Conservation (phyloP, 2,888 invertebrate genomes). For the Lasioglossum villosulum region DNA sequence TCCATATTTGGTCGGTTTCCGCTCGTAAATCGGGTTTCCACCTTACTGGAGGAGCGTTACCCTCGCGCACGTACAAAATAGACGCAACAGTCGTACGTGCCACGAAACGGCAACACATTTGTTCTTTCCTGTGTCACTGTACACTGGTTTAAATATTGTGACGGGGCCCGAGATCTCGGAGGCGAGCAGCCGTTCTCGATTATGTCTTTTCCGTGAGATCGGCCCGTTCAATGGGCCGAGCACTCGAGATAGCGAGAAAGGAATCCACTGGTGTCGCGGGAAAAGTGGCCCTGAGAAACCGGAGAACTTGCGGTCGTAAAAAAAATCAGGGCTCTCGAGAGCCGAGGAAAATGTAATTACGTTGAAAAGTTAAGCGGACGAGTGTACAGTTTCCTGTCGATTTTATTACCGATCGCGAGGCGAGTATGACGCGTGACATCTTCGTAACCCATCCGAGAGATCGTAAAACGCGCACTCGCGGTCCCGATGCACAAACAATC, state of each 20-base stretch:
- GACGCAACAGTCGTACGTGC: slow-evolving; percentile 82
- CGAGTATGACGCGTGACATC: slow-evolving; percentile 27
- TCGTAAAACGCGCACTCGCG: slow-evolving; percentile 51
- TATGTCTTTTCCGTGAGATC: slow-evolving; percentile 35
- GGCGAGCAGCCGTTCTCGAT: neutral
- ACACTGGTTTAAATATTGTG: slow-evolving; percentile 67
- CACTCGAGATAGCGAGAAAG: slow-evolving; percentile 56
- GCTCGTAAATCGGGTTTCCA: slow-evolving; percentile 51
- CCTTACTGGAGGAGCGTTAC: slow-evolving; percentile 68
- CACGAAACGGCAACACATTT: slow-evolving; percentile 77
- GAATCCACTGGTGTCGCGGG: slow-evolving; percentile 3
- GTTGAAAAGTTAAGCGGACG: neutral
- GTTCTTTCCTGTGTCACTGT: slow-evolving; percentile 69
- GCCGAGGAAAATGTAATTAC: neutral
- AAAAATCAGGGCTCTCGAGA: neutral
- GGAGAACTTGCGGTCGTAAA: slow-evolving; percentile 1
- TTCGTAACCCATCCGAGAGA: slow-evolving; percentile 22
- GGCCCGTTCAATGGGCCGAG: slow-evolving; percentile 41
- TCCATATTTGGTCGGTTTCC: neutral
- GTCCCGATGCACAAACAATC: slow-evolving; percentile 58
- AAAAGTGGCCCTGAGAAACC: slow-evolving; percentile 39
- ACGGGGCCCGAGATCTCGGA: slow-evolving; percentile 18
- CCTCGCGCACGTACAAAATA: slow-evolving; percentile 75
- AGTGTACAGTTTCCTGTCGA: slow-evolving; percentile 10
- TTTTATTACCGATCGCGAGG: slow-evolving; percentile 35